Percentiles rank a stretch among this genome's conserved stretches.
Evolutionary conservation across 2,113 vertebrate genomes (phyloP).

Genomic region (Scomber scombrus): DNA sequence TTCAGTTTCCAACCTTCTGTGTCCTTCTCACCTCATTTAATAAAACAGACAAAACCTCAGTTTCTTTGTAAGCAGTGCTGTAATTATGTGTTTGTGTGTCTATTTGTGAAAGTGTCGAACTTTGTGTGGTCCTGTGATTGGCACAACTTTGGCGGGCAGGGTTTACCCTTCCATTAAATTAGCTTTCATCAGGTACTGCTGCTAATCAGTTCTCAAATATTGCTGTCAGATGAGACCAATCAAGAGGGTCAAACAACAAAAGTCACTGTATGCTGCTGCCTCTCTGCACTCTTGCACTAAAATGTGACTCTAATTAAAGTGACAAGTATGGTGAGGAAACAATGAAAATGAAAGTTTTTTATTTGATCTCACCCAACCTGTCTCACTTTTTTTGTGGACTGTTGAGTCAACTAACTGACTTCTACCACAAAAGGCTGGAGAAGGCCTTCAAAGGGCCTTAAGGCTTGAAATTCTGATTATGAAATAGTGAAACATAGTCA

Average conservation of each 20-base stretch:
- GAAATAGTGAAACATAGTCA: constrained; percentile 22
- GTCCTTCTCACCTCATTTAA: background rate
- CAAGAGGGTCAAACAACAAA: background rate
- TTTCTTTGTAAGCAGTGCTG: too few species aligned
- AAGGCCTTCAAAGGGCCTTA: too few species aligned
- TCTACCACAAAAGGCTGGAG: background rate
- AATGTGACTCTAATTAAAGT: constrained; percentile 44
- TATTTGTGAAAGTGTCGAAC: constrained; percentile 4
- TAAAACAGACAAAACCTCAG: too few species aligned
- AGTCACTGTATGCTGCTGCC: background rate
- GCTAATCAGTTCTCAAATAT: constrained; percentile 22
- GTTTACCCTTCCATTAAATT: constrained; percentile 33
- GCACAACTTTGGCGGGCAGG: background rate
- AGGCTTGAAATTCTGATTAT: constrained; percentile 73
- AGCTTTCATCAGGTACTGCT: constrained; percentile 18
- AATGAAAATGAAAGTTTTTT: constrained; percentile 27
- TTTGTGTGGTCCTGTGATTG: constrained; percentile 18
- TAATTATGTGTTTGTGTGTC: background rate
- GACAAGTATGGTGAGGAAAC: background rate
- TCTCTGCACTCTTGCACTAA: background rate
- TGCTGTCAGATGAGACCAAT: constrained; percentile 52
- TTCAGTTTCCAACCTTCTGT: background rate
- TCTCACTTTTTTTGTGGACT: constrained; percentile 13
- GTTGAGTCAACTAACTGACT: constrained; percentile 43
- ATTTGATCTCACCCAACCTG: constrained; percentile 59